phyloP scores from a whole-genome alignment of 2,888 invertebrate species.

The Ceriagrion tenellum region DNA sequence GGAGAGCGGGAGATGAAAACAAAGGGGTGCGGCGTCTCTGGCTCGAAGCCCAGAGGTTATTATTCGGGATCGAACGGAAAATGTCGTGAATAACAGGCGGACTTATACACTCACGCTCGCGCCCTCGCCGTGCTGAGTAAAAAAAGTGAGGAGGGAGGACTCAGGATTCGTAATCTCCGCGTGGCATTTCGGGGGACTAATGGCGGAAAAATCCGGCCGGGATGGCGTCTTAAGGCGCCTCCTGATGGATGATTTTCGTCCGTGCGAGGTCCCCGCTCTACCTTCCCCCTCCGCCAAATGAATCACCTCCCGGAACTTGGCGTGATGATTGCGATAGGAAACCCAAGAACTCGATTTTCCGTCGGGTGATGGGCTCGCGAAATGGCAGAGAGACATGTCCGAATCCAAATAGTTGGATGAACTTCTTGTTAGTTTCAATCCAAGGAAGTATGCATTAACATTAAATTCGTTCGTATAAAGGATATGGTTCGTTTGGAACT shows the following conservation, averaged over 20 bases:
- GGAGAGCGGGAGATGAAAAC: background rate
- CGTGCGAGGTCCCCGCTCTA: too few relatives aligned
- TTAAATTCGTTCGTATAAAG: too few relatives aligned
- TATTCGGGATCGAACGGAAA: conserved; percentile 54
- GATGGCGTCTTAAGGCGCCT: background rate
- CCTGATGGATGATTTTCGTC: background rate
- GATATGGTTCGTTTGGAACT: too few relatives aligned
- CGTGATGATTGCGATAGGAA: background rate
- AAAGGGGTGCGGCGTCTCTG: conserved; percentile 2
- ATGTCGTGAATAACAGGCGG: background rate
- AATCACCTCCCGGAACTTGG: background rate
- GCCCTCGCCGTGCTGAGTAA: background rate
- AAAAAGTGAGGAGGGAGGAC: conserved; percentile 20
- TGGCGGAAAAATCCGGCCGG: background rate
- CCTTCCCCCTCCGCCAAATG: background rate
- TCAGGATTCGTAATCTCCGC: background rate
- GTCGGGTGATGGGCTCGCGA: background rate
- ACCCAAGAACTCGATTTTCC: background rate
- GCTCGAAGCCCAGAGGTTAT: conserved; percentile 27
- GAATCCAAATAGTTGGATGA: too few relatives aligned
- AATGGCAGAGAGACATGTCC: background rate
- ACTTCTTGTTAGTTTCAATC: too few relatives aligned
- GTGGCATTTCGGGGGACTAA: background rate
- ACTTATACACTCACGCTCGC: too few relatives aligned
- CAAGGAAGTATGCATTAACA: too few relatives aligned